These are phyloP conservation scores for fruit fly (Drosophila melanogaster) DNA, from an alignment of 1,140 invertebrate species.

Conservation along the genomic window Release_6_plus_ISO1_MT NT_033779.5:13448001-13448500, in stretches of 20 bases:
- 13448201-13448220: slow-evolving; percentile 90
- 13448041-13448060: slow-evolving; percentile 73
- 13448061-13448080: slow-evolving; percentile 82
- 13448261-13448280: slow-evolving; percentile 87
- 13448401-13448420: slow-evolving; percentile 81
- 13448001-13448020: slow-evolving; percentile 22
- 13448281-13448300: slow-evolving; percentile 87
- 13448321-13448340: slow-evolving; percentile 87
- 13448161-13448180: slow-evolving; percentile 72
- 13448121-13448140: slow-evolving; percentile 81
- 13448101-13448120: slow-evolving; percentile 78
- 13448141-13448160: slow-evolving; percentile 73
- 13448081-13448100: slow-evolving; percentile 75
- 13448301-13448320: slow-evolving; percentile 86
- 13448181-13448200: slow-evolving; percentile 90
- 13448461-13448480: slow-evolving; percentile 91
- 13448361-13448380: slow-evolving; percentile 86
- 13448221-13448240: slow-evolving; percentile 91
- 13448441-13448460: slow-evolving; percentile 87
- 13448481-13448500: slow-evolving; percentile 89
- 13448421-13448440: slow-evolving; percentile 36
- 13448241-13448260: slow-evolving; percentile 88
- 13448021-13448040: slow-evolving; percentile 45
- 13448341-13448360: slow-evolving; percentile 87
- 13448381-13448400: slow-evolving; percentile 85